Percentiles rank a stretch among this genome's conserved stretches.
Evolutionary conservation across 1,140 invertebrate genomes (phyloP).

Genomic region (Vanessa atalanta): DNA sequence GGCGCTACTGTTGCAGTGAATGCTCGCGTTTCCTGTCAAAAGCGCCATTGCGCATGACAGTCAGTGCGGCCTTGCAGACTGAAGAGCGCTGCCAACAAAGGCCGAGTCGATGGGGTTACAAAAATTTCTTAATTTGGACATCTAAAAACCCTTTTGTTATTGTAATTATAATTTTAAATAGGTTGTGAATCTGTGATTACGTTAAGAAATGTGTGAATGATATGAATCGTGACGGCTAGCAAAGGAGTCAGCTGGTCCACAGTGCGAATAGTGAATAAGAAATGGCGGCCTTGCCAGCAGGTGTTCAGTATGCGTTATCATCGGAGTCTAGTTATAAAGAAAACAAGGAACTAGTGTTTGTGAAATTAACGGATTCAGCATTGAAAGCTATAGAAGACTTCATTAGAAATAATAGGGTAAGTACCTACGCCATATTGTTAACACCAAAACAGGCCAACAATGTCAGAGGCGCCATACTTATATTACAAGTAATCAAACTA

Average conservation of each 20-base stretch:
- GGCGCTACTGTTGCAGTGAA: slow-evolving; percentile 76
- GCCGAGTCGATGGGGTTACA: slow-evolving; percentile 81
- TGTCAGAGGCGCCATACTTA: slow-evolving; percentile 79
- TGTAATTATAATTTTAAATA: slow-evolving; percentile 81
- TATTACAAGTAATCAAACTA: slow-evolving; percentile 77
- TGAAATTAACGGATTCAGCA: slow-evolving; percentile 96
- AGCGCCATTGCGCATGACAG: slow-evolving; percentile 80
- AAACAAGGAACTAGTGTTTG: slow-evolving; percentile 94
- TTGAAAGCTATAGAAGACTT: slow-evolving; percentile 94
- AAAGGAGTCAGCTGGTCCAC: slow-evolving; percentile 81
- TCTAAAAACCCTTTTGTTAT: slow-evolving; percentile 78
- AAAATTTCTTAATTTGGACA: slow-evolving; percentile 80
- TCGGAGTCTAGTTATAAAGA: slow-evolving; percentile 91
- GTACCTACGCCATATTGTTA: slow-evolving; percentile 81
- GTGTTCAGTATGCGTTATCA: slow-evolving; percentile 96
- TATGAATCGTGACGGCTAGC: slow-evolving; percentile 81
- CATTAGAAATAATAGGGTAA: slow-evolving; percentile 91
- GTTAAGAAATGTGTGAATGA: slow-evolving; percentile 80
- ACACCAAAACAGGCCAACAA: slow-evolving; percentile 77
- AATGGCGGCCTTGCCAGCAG: slow-evolving; percentile 97
- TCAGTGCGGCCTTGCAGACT: slow-evolving; percentile 81
- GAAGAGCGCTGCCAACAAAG: slow-evolving; percentile 81
- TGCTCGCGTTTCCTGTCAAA: slow-evolving; percentile 80
- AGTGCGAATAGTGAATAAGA: slow-evolving; percentile 83
- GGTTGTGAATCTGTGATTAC: slow-evolving; percentile 82